phyloP scores from a whole-genome alignment of 2,888 invertebrate species.

The Drosophila mimica region DNA sequence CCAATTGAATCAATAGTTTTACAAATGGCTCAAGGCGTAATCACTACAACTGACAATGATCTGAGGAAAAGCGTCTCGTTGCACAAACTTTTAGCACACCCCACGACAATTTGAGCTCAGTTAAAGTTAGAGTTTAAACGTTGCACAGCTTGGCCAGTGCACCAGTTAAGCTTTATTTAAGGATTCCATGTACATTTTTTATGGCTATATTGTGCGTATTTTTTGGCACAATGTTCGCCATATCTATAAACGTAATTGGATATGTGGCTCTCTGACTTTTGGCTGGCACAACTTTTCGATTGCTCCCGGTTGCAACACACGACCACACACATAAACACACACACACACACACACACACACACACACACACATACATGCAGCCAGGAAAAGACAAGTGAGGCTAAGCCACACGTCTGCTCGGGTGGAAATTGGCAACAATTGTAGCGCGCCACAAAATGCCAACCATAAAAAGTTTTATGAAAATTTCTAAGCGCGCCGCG shows the following conservation, averaged over 20 bases:
- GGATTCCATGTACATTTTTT: constrained; percentile 62
- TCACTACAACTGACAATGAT: constrained; percentile 42
- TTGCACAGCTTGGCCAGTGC: constrained; percentile 42
- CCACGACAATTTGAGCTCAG: constrained; percentile 24
- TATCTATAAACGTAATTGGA: constrained; percentile 82
- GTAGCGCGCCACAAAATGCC: constrained; percentile 79
- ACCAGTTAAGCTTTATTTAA: constrained; percentile 64
- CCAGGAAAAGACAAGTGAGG: neutral
- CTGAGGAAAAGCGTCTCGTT: constrained; percentile 2
- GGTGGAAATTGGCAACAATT: constrained; percentile 81
- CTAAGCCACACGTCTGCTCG: constrained; percentile 50
- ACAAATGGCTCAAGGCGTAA: constrained; percentile 22
- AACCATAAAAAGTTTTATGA: constrained; percentile 80
- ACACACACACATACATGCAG: neutral
- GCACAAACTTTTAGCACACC: constrained; percentile 44
- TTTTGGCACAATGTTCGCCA: constrained; percentile 64
- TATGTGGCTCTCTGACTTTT: constrained; percentile 63
- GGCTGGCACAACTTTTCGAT: constrained; percentile 45
- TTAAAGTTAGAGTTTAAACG: constrained; percentile 59
- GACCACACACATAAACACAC: neutral
- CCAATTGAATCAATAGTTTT: constrained; percentile 20
- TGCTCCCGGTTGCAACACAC: constrained; percentile 12
- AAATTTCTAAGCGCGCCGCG: constrained; percentile 73
- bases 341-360: neutral
- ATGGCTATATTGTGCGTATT: constrained; percentile 73